These are phyloP conservation scores for Chaetura pelagica DNA, from an alignment of 2,113 vertebrate species.

Conservation along the genomic window DNA sequence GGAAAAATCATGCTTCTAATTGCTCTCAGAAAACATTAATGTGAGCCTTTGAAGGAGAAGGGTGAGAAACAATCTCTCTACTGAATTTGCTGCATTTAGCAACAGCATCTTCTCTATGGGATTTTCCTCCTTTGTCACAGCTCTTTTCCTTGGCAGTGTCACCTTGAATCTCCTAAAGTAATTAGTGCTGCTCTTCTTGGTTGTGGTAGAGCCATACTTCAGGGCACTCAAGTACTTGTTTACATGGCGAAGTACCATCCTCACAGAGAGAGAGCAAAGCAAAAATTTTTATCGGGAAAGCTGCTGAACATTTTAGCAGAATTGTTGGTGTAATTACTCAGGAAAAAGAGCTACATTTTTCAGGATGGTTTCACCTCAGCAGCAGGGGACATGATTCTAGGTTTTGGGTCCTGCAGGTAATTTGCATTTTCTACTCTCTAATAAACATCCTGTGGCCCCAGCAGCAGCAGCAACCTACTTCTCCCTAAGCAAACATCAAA, in stretches of 20 bases:
- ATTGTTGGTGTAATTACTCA: not conserved
- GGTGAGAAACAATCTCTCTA: not conserved
- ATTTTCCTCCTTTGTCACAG: not conserved
- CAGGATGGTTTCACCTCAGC: not conserved
- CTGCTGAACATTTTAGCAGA: not conserved
- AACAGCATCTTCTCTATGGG: not conserved
- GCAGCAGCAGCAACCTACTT: not conserved
- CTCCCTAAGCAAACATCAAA: not conserved
- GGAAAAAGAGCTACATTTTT: not conserved
- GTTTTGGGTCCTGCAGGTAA: not conserved
- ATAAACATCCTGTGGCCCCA: not conserved
- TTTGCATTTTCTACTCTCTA: not conserved
- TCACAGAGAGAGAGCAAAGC: not conserved
- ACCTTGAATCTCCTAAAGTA: not conserved
- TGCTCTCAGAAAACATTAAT: not conserved
- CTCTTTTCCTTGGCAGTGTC: not conserved
- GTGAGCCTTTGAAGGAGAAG: not conserved
- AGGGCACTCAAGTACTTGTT: not conserved
- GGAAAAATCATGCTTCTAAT: not conserved
- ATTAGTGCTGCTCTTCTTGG: not conserved
- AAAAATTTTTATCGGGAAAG: not conserved
- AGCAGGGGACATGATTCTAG: not conserved
- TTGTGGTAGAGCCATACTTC: not conserved
- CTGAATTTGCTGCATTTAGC: not conserved
- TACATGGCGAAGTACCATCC: not conserved